These are phyloP conservation scores for Trichosurus vulpecula DNA, from an alignment of 2,797 vertebrate genomes.

Conservation along the genomic window DNA sequence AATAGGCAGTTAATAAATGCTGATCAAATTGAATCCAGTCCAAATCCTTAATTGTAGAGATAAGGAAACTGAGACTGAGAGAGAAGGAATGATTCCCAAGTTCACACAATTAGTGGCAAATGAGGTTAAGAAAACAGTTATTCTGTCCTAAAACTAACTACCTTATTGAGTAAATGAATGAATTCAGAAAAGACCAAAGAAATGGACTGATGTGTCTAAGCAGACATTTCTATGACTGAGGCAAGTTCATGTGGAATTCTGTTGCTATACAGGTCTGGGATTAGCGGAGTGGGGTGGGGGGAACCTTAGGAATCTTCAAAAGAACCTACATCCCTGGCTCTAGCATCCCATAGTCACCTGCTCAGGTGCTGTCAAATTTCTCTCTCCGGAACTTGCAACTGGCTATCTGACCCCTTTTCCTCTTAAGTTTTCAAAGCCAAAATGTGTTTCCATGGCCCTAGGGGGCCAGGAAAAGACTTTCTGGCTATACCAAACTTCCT, in stretches of 20 bases:
- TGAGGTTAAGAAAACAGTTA: neutral
- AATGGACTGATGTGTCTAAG: neutral
- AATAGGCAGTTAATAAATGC: neutral
- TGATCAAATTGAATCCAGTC: neutral
- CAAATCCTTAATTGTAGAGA: neutral
- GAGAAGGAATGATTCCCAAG: neutral
- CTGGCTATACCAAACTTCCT: neutral
- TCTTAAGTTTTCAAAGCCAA: neutral
- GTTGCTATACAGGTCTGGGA: neutral
- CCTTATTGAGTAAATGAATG: neutral
- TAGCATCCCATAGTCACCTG: neutral
- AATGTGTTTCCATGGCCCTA: neutral
- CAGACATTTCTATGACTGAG: neutral
- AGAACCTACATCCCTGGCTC: neutral
- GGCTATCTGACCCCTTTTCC: neutral
- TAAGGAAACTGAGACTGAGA: neutral
- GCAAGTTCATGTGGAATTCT: neutral
- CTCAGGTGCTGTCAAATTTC: neutral
- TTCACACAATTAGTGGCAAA: neutral
- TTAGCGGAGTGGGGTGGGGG: too few species aligned
- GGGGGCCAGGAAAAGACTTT: neutral
- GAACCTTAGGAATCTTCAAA: neutral
- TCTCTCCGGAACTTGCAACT: neutral
- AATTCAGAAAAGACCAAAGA: neutral
- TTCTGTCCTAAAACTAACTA: neutral